phyloP scores from a whole-genome alignment of 2,797 vertebrate species.

The Ctenosaura bakeri region DNA sequence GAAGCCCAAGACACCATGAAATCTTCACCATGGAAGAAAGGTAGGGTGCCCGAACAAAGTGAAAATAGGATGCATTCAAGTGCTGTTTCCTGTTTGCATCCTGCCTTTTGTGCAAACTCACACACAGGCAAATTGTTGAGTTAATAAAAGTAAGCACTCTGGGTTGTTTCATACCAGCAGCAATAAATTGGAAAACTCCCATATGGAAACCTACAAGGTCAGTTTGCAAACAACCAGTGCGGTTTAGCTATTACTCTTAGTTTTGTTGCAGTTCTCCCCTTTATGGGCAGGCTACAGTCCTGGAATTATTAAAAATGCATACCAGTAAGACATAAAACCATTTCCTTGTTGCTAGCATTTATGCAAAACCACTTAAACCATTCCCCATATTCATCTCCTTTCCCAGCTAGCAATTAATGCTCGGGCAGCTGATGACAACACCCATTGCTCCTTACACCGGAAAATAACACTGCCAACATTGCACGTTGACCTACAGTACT shows the following conservation, averaged over 20 bases:
- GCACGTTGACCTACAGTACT: constrained; percentile 71
- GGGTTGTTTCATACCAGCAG: constrained; percentile 60
- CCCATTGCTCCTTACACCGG: constrained; percentile 64
- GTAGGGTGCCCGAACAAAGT: background rate
- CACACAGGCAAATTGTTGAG: constrained; percentile 51
- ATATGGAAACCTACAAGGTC: constrained; percentile 63
- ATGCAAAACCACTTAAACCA: constrained; percentile 77
- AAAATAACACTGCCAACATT: constrained; percentile 70
- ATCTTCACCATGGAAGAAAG: background rate
- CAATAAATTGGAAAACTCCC: constrained; percentile 65
- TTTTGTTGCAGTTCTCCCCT: constrained; percentile 69
- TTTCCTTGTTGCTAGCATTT: constrained; percentile 76
- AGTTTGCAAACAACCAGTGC: constrained; percentile 67
- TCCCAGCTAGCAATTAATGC: constrained; percentile 75
- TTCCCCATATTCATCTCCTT: constrained; percentile 76
- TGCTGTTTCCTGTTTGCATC: constrained; percentile 44
- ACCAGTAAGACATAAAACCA: constrained; percentile 76
- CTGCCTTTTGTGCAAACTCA: constrained; percentile 55
- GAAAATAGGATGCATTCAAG: background rate
- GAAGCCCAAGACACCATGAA: background rate
- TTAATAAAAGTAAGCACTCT: constrained; percentile 54
- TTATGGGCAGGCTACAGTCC: constrained; percentile 75
- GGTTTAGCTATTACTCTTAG: constrained; percentile 72
- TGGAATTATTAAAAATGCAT: constrained; percentile 82
- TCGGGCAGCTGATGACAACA: constrained; percentile 44